Base-by-base conservation (phyloP, 2,888 invertebrate species). In the Eilema depressum region DNA sequence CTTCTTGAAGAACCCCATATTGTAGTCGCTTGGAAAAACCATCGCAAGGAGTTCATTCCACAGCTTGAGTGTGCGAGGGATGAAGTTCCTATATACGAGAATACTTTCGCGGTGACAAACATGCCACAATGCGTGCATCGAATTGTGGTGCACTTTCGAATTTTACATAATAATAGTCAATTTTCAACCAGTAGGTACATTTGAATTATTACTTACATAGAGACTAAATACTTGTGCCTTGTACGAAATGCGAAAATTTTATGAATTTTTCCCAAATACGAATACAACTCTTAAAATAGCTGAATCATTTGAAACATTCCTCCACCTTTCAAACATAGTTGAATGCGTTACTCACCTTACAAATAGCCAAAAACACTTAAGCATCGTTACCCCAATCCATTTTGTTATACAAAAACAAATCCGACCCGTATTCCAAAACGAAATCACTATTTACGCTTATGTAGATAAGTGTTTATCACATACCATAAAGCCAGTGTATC, bases 391-490 rank as follows among this genome's bases (percentile, higher is more conserved):
- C 20, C 20, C 30, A 41, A 47, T 53, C 47, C 23, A 41, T 62
- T 68, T 62, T 56, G 71, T 66, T 71, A 78, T 79, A 68, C 70
- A 70, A 78, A 75, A 81, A 76, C 74, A 77, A 81, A 78, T 74
- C 73, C 71, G 60, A 77, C 71, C 77, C 70, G 61, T 28, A 33
- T 69, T 67, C 66, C 62, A 41, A 75, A 76, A 77, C 74, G 62
- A 77, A 75, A 83, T 75, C 64, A 77, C 80, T 80, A 83, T 82
- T 80, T 79, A 82, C 70, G 73, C 75, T 74, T 77, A 80, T 77
- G 71, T 79, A 80, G 76, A 83, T 81, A 82, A 75, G 77, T 77
- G 76, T 77, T 82, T 80, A 83, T 80, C 77, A 75, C 66, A 61
- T 56, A 59, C 70, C 65, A 72, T 79, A 78, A 80, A 79, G 77